These are phyloP conservation scores for Scolopax bukidnonensis DNA, from an alignment of 2,797 vertebrate genomes.

Conservation along the genomic window DNA sequence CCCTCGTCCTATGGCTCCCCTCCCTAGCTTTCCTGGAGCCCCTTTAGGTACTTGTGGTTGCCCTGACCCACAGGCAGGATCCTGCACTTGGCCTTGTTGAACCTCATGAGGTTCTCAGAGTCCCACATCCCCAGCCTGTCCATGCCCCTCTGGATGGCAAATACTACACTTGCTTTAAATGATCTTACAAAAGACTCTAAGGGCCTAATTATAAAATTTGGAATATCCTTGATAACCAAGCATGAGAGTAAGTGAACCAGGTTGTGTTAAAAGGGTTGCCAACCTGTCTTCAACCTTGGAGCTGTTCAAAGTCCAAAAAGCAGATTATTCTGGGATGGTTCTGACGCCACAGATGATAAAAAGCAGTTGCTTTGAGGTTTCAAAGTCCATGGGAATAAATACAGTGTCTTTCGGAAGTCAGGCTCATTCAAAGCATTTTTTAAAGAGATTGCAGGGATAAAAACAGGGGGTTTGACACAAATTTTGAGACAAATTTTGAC, in stretches of 20 bases:
- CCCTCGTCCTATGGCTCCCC: background rate
- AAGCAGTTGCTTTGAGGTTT: background rate
- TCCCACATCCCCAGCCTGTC: background rate
- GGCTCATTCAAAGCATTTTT: background rate
- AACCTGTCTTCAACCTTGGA: background rate
- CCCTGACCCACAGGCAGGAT: background rate
- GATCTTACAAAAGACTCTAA: background rate
- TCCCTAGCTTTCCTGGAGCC: background rate
- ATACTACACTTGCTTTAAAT: background rate
- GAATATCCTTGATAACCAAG: background rate
- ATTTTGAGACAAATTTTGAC: background rate
- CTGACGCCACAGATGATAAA: background rate
- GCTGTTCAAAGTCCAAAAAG: background rate
- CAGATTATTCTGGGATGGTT: background rate
- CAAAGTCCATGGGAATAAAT: background rate
- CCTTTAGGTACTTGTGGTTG: background rate
- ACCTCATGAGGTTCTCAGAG: background rate
- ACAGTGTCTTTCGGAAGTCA: background rate
- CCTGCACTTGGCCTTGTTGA: background rate
- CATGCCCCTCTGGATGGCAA: background rate
- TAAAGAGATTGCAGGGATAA: background rate
- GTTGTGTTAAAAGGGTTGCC: background rate
- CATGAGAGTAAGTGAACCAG: rapidly evolving
- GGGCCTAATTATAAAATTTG: rapidly evolving
- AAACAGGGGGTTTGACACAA: background rate